These are phyloP conservation scores for Atethmia centrago DNA, from an alignment of 2,888 invertebrate species.

Conservation along the genomic window DNA sequence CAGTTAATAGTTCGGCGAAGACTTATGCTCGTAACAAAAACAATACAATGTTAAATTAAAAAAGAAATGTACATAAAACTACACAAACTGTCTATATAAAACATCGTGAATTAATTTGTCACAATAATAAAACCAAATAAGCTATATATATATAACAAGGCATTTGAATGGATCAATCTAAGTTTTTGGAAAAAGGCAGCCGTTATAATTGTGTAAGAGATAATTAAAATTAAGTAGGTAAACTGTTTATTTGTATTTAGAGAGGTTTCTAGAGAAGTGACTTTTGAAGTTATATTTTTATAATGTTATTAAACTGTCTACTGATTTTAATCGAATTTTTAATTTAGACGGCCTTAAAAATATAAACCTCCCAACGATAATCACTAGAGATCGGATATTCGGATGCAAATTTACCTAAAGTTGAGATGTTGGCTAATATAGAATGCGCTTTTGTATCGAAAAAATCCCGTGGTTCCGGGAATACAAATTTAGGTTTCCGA, in stretches of 20 bases:
- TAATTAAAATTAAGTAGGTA: slow-evolving; percentile 28
- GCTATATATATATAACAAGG: slow-evolving; percentile 17
- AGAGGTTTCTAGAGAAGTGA: slow-evolving; percentile 9
- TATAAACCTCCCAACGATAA: too few relatives aligned
- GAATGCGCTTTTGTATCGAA: too few relatives aligned
- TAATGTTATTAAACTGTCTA: too few relatives aligned
- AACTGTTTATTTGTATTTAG: not conserved
- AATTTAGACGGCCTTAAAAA: too few relatives aligned
- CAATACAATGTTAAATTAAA: not conserved
- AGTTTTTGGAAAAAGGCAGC: slow-evolving; percentile 12
- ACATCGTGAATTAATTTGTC: slow-evolving; percentile 29
- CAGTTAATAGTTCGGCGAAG: not conserved
- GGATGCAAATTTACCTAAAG: too few relatives aligned
- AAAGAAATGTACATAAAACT: not conserved
- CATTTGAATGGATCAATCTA: slow-evolving; percentile 23
- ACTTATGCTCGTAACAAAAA: not conserved
- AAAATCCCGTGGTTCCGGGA: too few relatives aligned
- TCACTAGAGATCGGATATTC: too few relatives aligned
- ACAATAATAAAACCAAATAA: slow-evolving; percentile 32
- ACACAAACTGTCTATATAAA: not conserved
- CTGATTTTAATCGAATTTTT: too few relatives aligned
- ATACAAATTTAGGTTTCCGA: too few relatives aligned
- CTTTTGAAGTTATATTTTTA: not conserved
- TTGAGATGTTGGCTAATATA: too few relatives aligned
- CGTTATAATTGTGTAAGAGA: slow-evolving; percentile 19